Base-by-base conservation (phyloP, 2,888 invertebrate species). In the Phlogophora meticulosa region DNA sequence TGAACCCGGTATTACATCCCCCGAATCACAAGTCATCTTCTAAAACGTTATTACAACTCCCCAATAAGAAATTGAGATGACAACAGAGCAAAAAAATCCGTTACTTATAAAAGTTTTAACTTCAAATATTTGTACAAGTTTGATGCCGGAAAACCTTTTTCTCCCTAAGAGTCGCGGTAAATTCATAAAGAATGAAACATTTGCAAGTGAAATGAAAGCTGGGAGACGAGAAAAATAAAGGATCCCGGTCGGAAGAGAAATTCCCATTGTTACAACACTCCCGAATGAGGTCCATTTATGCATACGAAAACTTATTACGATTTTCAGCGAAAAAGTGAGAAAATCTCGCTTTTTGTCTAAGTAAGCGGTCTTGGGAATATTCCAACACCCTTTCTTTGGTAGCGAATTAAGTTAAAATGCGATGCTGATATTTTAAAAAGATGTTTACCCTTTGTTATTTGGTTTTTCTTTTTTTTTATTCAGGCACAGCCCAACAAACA, bases 121-220 rank as follows among this genome's bases (percentile, higher is more conserved):
- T 86, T 87, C 87, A 90, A 92, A 92, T 91, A 90, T 92, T 91
- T 90, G 89, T 88, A 85, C 87, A 87, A 91, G 86, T 92, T 90
- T 89, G 87, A 88, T 88, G 89, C 88, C 82, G 86, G 85, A 80
- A 85, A 88, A 88, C 86, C 87, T 87, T 90, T 88, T 87, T 87
- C 87, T 82, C 73, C 84, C 82, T 81, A 81, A 85, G 83, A 87
- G 84, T 88, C 86, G 87, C 88, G 87, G 90, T 90, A 90, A 92
- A 93, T 93, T 93, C 90, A 91, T 91, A 91, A 91, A 93, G 90
- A 90, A 92, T 90, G 91, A 91, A 89, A 90, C 88, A 93, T 93
- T 94, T 93, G 93, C 93, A 93, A 93, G 92, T 93, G 88, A 92
- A 93, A 94, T 93, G 90, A 90, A 89, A 88, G 87, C 88, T 86